Evolutionary conservation across 1,140 invertebrate genomes (phyloP).

Genomic region (Gonatopus flavifemur): DNA sequence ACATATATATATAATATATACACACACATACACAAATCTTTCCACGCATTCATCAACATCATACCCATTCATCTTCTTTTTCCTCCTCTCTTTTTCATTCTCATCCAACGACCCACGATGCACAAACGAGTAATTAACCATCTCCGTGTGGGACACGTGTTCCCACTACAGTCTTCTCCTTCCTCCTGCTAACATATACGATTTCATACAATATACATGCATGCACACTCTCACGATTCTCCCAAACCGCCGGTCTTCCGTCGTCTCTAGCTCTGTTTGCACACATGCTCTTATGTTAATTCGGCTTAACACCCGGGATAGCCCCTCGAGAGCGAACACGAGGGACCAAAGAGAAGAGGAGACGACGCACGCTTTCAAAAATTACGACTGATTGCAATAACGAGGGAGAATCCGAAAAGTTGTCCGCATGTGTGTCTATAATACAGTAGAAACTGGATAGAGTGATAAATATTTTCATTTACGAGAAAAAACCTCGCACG

Average conservation of each 20-base stretch:
- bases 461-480: conserved; percentile 1
- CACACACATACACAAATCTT: no score
- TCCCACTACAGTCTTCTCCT: conserved; percentile 32
- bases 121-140: conserved; percentile 59
- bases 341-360: conserved; percentile 8
- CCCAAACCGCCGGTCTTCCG: neutral
- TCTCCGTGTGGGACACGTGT: conserved; percentile 53
- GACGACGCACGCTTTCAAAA: conserved; percentile 38
- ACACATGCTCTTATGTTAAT: conserved; percentile 59
- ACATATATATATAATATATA: no score
- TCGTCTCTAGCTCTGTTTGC: conserved; percentile 45
- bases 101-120: conserved; percentile 21
- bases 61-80: conserved; percentile 1
- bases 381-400: conserved; percentile 37
- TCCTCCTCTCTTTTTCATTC: conserved; percentile 14
- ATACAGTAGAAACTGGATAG: conserved; percentile 1
- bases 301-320: conserved; percentile 51
- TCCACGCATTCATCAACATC: no score
- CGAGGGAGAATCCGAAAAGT: conserved; percentile 9
- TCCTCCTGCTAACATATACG: no score
- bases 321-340: conserved; percentile 30
- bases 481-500: neutral
- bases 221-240: conserved; percentile 1
- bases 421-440: conserved; percentile 10
- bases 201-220: no score